phyloP scores from a whole-genome alignment of 2,797 vertebrate species.

The Eulemur mongoz region DNA sequence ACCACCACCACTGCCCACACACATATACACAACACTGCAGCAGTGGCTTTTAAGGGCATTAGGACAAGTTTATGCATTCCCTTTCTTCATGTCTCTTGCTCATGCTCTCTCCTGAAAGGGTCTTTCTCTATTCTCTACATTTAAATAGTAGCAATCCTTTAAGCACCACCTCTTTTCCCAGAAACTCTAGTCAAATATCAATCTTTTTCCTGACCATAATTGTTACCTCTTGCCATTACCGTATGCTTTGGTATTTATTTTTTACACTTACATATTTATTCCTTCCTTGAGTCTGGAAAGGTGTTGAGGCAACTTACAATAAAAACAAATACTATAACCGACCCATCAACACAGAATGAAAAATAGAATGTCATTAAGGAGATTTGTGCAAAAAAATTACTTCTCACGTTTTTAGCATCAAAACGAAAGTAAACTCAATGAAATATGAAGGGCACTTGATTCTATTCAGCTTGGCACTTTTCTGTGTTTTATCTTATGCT shows the following conservation, averaged over 20 bases:
- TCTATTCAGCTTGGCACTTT: not conserved
- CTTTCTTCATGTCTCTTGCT: not conserved
- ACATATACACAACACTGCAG: too few species aligned
- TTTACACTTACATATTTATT: not conserved
- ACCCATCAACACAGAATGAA: not conserved
- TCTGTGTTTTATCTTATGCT: not conserved
- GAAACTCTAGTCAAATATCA: not conserved
- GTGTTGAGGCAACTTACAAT: not conserved
- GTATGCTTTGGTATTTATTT: not conserved
- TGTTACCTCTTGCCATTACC: not conserved
- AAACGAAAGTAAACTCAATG: conserved; percentile 32
- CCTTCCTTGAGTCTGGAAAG: not conserved
- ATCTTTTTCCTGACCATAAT: not conserved
- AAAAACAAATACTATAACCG: not conserved
- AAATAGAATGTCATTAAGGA: not conserved
- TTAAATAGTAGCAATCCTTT: conserved; percentile 25
- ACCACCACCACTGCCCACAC: too few species aligned
- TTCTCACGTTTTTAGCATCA: not conserved
- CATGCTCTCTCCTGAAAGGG: not conserved
- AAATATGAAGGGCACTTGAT: not conserved
- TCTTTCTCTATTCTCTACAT: not conserved
- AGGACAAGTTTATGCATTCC: not conserved
- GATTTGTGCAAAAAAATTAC: not conserved
- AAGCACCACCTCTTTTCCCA: not conserved
- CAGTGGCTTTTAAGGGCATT: not conserved